Base-by-base conservation (phyloP, 2,797 vertebrate species). In the Sebastes cheni region DNA sequence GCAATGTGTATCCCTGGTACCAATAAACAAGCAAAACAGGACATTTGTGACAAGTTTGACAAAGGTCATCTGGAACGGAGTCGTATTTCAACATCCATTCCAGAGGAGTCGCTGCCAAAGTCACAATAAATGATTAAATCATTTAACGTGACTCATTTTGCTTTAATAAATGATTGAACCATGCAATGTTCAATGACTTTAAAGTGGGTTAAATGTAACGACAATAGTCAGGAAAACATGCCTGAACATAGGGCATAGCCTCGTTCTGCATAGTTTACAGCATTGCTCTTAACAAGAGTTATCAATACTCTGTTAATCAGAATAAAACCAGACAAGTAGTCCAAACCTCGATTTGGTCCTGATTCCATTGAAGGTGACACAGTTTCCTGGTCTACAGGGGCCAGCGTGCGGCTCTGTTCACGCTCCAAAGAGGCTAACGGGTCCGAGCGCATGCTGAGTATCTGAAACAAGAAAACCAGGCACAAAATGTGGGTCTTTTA, bases 1-100 rank as follows among this genome's bases (percentile, higher is more conserved):
- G 81, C 78, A 73, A 72, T 82, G 65, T 71, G 74, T 74, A 82
- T 30, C 81, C 77, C 90, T 86, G 84, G 70, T 79, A 83, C 84
- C 70, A 91, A 81, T 78, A 91, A 90, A 92, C 85, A 92, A 92
- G 84, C 83, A 90, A 90, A 87, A 89, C 73, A 83, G 78, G 25
- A 58, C 39, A 64, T 83, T 83, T 81, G 71, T 85, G 20, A 52
- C 86, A 79, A 67, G 67, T 22, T 73, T 89, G 69, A 86, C 92
- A 93, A 93, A 94, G 94, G 86, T 93, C 84, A 85, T 56, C 82
- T 86, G 83, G 75, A 76, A 67, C 75, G 22, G 58, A 87, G 69
- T 84, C 88, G 55, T 67, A 74, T 88, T 86, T 82, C 76, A 79
- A 88, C 71, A 88, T 78, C 58, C 54, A 34, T 62, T 78, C 34